Percentiles rank a stretch among this genome's conserved stretches.
phyloP scores from a whole-genome alignment of 2,888 invertebrate genomes.

The Dynastes hyllus region DNA sequence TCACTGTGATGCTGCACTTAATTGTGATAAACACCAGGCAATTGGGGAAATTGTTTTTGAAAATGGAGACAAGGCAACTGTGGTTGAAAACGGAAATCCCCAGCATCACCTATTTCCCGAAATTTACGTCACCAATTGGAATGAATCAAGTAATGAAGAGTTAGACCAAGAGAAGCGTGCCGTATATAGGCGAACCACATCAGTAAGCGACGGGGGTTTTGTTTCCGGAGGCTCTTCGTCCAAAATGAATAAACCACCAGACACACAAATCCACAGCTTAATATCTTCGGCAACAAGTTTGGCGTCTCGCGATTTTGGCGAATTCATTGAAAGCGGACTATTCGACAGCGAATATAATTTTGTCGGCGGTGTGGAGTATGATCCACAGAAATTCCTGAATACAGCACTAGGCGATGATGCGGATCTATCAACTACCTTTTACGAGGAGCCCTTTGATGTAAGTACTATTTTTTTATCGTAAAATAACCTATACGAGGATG shows the following conservation, averaged over 20 bases:
- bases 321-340: constrained; percentile 13
- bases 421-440: constrained; percentile 28
- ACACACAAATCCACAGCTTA: neutral
- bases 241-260: neutral
- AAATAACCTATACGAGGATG: neutral
- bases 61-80: neutral
- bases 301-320: constrained; percentile 19
- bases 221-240: neutral
- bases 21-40: neutral
- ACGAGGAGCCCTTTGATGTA: neutral
- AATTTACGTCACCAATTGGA: too few relatives aligned
- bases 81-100: neutral
- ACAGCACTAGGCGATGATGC: constrained; percentile 56
- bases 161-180: neutral
- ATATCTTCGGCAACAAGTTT: constrained; percentile 8
- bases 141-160: neutral
- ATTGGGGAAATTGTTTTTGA: neutral
- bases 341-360: neutral
- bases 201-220: neutral
- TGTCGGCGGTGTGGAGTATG: constrained; percentile 38
- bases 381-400: constrained; percentile 53
- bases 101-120: too few relatives aligned
- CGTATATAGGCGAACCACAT: neutral
- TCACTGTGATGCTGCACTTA: neutral
- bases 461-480: neutral